Conservation (phyloP, 2,888 invertebrate species). For the Stenodema calcarata region DNA sequence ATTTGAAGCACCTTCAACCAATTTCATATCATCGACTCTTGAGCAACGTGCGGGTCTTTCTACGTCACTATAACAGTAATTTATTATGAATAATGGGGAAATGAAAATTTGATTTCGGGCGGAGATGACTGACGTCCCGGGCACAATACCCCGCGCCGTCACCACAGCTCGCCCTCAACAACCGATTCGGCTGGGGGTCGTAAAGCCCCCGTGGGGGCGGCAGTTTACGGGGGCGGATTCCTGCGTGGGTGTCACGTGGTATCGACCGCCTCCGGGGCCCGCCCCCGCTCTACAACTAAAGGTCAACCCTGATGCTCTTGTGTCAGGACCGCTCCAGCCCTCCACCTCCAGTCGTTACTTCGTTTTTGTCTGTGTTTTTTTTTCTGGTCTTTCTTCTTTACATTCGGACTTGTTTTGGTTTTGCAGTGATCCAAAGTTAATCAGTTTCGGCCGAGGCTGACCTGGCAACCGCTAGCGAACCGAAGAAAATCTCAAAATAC, state of each 20-base stretch:
- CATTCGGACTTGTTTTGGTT: background rate
- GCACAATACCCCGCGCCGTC: background rate
- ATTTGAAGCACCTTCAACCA: background rate
- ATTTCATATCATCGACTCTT: no score
- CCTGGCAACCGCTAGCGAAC: background rate
- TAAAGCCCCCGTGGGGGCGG: background rate
- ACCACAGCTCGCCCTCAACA: background rate
- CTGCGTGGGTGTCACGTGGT: slow-evolving; percentile 48
- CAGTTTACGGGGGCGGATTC: slow-evolving; percentile 42
- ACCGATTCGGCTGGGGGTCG: background rate
- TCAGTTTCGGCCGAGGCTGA: background rate
- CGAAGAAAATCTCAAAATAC: background rate
- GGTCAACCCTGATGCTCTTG: slow-evolving; percentile 40
- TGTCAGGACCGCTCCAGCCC: background rate
- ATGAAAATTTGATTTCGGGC: no score
- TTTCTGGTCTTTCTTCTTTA: background rate
- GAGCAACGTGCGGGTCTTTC: no score
- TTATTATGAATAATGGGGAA: background rate
- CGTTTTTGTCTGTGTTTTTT: background rate
- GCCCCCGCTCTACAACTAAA: slow-evolving; percentile 7
- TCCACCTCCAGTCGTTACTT: background rate
- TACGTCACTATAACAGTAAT: background rate
- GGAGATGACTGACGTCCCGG: background rate
- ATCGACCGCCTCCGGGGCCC: slow-evolving; percentile 37
- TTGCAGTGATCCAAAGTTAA: background rate